These are phyloP conservation scores for Diarsia dahlii DNA, from an alignment of 2,888 invertebrate genomes.

Conservation along the genomic window DNA sequence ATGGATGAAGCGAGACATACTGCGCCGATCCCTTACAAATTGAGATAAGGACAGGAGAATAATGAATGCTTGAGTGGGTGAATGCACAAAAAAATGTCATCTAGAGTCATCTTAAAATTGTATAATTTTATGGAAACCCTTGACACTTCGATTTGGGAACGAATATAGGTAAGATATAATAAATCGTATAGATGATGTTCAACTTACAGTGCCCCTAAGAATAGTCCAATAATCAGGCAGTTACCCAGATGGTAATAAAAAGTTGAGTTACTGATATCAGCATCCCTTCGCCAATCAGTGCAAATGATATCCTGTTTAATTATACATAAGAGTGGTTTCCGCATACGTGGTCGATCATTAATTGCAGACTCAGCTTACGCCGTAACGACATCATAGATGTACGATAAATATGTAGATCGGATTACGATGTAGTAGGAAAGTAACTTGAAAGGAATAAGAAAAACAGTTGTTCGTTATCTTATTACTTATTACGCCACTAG, in stretches of 20 bases:
- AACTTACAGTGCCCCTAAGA: background rate
- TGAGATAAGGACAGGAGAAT: too few species aligned
- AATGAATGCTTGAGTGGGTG: too few species aligned
- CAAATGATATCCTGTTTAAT: conserved; percentile 1
- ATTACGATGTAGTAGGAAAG: conserved; percentile 9
- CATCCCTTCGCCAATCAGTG: background rate
- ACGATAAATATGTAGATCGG: conserved; percentile 14
- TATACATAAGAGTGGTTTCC: conserved; percentile 23
- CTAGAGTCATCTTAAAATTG: too few species aligned
- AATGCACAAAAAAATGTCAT: too few species aligned
- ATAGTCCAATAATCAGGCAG: background rate
- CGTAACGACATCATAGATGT: background rate
- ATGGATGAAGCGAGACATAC: too few species aligned
- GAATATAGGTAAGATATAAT: too few species aligned
- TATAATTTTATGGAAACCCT: too few species aligned
- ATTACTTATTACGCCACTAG: too few species aligned
- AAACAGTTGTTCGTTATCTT: background rate
- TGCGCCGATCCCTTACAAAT: too few species aligned
- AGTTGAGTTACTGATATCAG: background rate
- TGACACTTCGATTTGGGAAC: too few species aligned
- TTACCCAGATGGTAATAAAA: background rate
- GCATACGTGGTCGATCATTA: conserved; percentile 4
- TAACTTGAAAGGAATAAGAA: background rate
- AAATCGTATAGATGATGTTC: background rate
- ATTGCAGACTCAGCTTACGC: conserved; percentile 29